Evolutionary conservation across 2,797 vertebrate species (phyloP).

Genomic region (Poecilia wingei): DNA sequence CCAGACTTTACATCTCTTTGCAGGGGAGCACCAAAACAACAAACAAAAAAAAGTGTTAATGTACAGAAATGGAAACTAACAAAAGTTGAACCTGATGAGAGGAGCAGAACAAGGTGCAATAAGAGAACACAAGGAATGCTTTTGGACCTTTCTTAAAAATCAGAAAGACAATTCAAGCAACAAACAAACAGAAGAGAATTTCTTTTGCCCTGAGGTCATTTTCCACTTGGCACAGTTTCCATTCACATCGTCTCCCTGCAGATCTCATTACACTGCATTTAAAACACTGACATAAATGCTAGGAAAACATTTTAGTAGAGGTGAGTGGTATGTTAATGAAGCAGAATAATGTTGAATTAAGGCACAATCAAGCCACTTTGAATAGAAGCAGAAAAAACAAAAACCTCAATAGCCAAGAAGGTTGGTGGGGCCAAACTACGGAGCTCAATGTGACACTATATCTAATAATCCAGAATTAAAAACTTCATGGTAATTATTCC

Average conservation of each 20-base stretch:
- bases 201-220: conserved; percentile 85
- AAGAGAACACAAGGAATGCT: not conserved
- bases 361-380: conserved; percentile 84
- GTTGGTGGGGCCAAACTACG: not conserved
- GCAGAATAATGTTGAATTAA: conserved; percentile 91
- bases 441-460: not conserved
- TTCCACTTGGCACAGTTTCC: conserved; percentile 85
- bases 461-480: not conserved
- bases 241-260: conserved; percentile 83
- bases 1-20: not conserved
- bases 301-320: not conserved
- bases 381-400: conserved; percentile 45
- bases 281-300: conserved; percentile 22
- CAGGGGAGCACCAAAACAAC: not conserved
- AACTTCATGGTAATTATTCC: not conserved
- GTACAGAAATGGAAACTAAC: not conserved
- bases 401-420: not conserved
- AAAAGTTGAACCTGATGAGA: not conserved
- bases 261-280: conserved; percentile 92
- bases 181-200: conserved; percentile 30
- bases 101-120: not conserved
- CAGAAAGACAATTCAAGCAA: not conserved
- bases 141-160: not conserved
- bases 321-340: conserved; percentile 76
- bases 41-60: not conserved